Base-by-base conservation (phyloP, 2,113 vertebrate genomes). In the Corydoras maculifer region DNA sequence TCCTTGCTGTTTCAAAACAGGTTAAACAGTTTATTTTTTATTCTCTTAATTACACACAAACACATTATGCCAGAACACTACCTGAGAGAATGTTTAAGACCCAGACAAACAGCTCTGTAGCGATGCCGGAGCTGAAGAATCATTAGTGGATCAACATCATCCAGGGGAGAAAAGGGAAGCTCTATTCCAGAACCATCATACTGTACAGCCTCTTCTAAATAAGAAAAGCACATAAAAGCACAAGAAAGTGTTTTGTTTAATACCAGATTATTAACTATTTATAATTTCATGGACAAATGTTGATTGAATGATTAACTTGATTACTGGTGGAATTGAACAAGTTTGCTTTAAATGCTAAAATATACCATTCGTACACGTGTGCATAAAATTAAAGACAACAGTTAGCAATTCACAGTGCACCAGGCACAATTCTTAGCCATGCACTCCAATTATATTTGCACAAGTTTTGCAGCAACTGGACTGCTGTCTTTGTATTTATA, bases 121-220 rank as follows among this genome's bases (percentile, higher is more conserved):
- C 90, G 85, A 64, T 91, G 89, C 59, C 85, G 84, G 8, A 94
- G 85, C 77, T 86, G 91, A 51, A 94, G 84, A 0, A 93, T 77
- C 25, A 87, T 68, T n/a, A 91, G 82, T 0, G 89, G 82, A 4
- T 92, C 91, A 0, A 84, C 82, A 0, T 88, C 91, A 55, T 93
- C 88, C 0, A 89, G 79, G 0, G 77, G 76, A 35, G 89, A 79
- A 29, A 93, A 91, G 60, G 85, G 80, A 14, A 88, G 72, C 65
- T 93, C 91, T 53, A 90, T 77, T 1, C 88, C 93, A 0, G 91
- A 87, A 18, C 90, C 91, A 18, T 93, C 91, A 3, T 89, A 92
- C 50, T 87, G 90, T 58, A 88, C 74, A 0, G 89, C 84, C 51
- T 86, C 92, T 87, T 86, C 76, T 83, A 77, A n/a, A 61, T 18